Evolutionary conservation across 2,797 vertebrate genomes (phyloP).

Genomic region (Rhinichthys osculus): DNA sequence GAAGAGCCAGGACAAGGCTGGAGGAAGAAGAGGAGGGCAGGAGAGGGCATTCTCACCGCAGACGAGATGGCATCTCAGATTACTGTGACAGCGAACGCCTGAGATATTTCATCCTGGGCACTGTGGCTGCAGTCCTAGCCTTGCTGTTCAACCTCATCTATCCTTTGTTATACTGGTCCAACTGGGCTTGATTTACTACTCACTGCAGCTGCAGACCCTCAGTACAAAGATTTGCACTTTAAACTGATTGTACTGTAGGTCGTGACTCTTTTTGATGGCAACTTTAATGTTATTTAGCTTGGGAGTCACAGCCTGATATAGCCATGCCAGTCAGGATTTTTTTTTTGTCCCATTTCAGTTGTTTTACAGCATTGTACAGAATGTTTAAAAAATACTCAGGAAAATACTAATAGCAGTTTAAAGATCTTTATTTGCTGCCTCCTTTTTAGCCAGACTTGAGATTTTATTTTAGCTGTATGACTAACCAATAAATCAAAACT

Average conservation of each 20-base stretch:
- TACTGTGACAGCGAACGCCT: slow-evolving; percentile 86
- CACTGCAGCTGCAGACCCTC: background rate
- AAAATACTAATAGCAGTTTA: slow-evolving; percentile 2
- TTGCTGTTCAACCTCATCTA: slow-evolving; percentile 91
- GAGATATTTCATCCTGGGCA: slow-evolving; percentile 91
- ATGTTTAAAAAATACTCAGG: slow-evolving; percentile 29
- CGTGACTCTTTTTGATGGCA: background rate
- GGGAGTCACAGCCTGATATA: background rate
- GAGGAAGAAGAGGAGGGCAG: slow-evolving; percentile 76
- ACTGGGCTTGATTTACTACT: slow-evolving; percentile 74
- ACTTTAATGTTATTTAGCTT: background rate
- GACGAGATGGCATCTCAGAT: slow-evolving; percentile 74
- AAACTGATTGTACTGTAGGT: background rate
- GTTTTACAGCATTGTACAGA: background rate
- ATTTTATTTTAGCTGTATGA: background rate
- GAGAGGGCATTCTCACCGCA: slow-evolving; percentile 68
- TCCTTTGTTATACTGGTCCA: slow-evolving; percentile 85
- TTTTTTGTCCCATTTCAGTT: background rate
- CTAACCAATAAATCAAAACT: background rate
- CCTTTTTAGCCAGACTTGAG: background rate
- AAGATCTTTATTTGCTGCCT: background rate
- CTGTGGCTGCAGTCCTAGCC: slow-evolving; percentile 87
- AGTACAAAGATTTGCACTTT: slow-evolving; percentile 23
- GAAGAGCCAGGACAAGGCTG: slow-evolving; percentile 58
- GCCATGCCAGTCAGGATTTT: background rate